These are phyloP conservation scores for Columba guinea DNA, from an alignment of 2,797 vertebrate species.

Conservation along the genomic window DNA sequence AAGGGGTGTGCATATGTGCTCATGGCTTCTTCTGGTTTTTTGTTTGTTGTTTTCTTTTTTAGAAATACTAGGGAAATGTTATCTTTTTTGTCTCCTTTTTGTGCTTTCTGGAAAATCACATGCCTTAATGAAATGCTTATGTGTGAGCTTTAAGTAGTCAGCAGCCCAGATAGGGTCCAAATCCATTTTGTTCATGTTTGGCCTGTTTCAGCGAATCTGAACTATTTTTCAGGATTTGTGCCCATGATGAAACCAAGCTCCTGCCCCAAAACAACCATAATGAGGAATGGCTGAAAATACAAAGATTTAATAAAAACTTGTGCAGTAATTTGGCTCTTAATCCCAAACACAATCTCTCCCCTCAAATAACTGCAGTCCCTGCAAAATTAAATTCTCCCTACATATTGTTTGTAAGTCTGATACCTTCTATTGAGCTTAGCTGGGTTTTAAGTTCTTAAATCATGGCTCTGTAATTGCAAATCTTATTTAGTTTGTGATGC, in stretches of 20 bases:
- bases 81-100: neutral
- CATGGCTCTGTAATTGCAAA: slow-evolving; percentile 56
- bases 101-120: neutral
- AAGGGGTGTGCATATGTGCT: accelerated
- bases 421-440: slow-evolving; percentile 54
- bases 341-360: slow-evolving; percentile 49
- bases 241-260: neutral
- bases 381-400: slow-evolving; percentile 61
- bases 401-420: slow-evolving; percentile 56
- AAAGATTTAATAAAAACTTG: slow-evolving; percentile 52
- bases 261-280: slow-evolving; percentile 6
- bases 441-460: slow-evolving; percentile 62
- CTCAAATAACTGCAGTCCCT: slow-evolving; percentile 33
- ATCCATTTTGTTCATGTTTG: slow-evolving; percentile 17
- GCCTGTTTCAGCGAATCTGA: neutral
- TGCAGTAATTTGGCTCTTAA: slow-evolving; percentile 54
- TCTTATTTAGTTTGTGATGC: slow-evolving; percentile 33
- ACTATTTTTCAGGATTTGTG: neutral
- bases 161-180: slow-evolving; percentile 6
- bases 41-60: neutral
- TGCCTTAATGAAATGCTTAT: slow-evolving; percentile 7
- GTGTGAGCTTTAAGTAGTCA: slow-evolving; percentile 7
- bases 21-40: neutral
- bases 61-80: neutral
- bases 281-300: slow-evolving; percentile 35